Percentiles rank a stretch among this genome's conserved stretches.
Conservation (phyloP, 2,797 vertebrate species). For the Kryptolebias ocellatus region DNA sequence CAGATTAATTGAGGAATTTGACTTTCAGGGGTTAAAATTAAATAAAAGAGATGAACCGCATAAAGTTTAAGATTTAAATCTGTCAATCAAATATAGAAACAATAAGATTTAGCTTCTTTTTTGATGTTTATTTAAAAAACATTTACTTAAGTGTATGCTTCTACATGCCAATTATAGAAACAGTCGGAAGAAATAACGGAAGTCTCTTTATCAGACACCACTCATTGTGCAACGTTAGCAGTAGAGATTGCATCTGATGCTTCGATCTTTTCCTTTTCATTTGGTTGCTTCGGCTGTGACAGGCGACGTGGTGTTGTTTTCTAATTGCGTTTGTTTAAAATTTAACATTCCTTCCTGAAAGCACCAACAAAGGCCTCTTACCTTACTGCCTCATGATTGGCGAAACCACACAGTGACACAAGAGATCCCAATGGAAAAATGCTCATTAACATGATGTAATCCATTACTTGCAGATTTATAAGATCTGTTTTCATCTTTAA, state of each 20-base stretch:
- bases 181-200: neutral
- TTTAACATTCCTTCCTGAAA: conserved; percentile 74
- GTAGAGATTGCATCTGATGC: conserved; percentile 1
- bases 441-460: conserved; percentile 56
- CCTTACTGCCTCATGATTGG: conserved; percentile 49
- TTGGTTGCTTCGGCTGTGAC: conserved; percentile 11
- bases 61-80: no score
- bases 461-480: conserved; percentile 37
- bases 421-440: conserved; percentile 54
- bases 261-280: conserved; percentile 10
- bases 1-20: neutral
- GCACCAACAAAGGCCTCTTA: conserved; percentile 62
- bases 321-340: conserved; percentile 71
- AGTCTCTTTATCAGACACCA: neutral
- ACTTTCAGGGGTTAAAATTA: neutral
- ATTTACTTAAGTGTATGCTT: neutral
- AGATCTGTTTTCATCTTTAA: neutral
- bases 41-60: no score
- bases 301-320: conserved; percentile 35
- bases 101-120: no score
- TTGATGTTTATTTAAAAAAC: no score
- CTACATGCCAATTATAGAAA: neutral
- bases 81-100: no score
- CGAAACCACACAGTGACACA: conserved; percentile 36
- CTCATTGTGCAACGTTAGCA: neutral